Evolutionary conservation across 1,140 invertebrate genomes (phyloP).

Genomic region (Drosophila yakuba): DNA sequence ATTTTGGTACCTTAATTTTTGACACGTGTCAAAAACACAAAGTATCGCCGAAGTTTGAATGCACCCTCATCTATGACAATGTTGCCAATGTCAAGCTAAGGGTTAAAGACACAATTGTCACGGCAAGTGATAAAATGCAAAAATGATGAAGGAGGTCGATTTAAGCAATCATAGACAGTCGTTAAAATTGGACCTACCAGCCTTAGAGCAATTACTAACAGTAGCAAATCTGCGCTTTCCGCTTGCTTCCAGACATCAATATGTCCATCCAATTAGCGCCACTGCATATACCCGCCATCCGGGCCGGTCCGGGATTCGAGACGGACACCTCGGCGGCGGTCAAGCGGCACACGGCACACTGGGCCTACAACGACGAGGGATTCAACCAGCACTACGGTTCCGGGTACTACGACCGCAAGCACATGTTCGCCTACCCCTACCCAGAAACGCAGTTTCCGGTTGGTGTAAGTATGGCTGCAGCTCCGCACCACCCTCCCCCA

Average conservation of each 20-base stretch:
- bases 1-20: too few relatives aligned
- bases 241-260: conserved; percentile 63
- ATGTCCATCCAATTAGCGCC: conserved; percentile 84
- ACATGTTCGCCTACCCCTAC: conserved; percentile 78
- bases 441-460: conserved; percentile 84
- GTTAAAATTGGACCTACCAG: conserved; percentile 1
- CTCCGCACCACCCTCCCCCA: not conserved
- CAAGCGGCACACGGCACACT: conserved; percentile 82
- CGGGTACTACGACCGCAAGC: conserved; percentile 83
- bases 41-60: too few relatives aligned
- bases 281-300: conserved; percentile 84
- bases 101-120: not conserved
- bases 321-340: conserved; percentile 79
- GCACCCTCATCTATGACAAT: not conserved
- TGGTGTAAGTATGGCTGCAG: conserved; percentile 34
- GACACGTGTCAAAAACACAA: too few relatives aligned
- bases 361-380: conserved; percentile 79
- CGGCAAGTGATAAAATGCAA: too few relatives aligned
- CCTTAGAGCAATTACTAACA: conserved; percentile 6
- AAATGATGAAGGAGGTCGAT: not conserved
- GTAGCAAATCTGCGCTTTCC: not conserved
- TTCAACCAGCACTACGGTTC: conserved; percentile 78
- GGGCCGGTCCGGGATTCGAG: conserved; percentile 82
- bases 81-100: not conserved
- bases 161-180: conserved; percentile 7